Base-by-base conservation (phyloP, 2,797 vertebrate genomes). In the Aplochiton taeniatus region DNA sequence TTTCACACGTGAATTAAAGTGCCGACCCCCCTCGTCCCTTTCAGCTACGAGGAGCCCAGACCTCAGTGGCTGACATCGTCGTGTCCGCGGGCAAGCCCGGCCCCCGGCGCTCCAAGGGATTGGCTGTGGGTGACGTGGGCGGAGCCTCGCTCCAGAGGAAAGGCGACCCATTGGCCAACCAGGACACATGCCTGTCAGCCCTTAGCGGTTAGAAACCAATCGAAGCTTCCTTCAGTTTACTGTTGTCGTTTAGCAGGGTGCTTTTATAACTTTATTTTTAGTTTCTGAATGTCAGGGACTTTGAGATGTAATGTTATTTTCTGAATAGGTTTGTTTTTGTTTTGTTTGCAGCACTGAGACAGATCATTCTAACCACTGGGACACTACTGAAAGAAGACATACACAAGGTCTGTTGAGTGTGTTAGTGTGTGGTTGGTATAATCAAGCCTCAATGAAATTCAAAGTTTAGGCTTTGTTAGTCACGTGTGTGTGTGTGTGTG, bases 331-430 rank as follows among this genome's bases (percentile, higher is more conserved):
- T 31, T 31, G 31, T 31, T 31, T 31, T 11, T 8, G 52, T 19
- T 69, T 68, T 12, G 49, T 69, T 65, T 58, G 1, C 81, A 97
- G 95, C 88, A 0, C 84, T 96, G 47, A 92, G 92, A 65, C 87
- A 89, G 4, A 87, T 94, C 57, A 66, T 96, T 16, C 82, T 95
- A 66, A 90, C 87, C 58, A 92, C 92, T 8, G 95, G 96, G 0
- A 93, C 92, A 4, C 85, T 96, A 14, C 82, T 97, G 51, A 95
- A 95, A 79, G 95, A 95, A 11, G 94, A 95, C 11, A 81, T 92
- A 14, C 96, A 97, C 80, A 94, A 94, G 93, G 96, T 97, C 11
- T 31, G 31, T 31, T 2, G 31, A 19, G 45, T 14, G 17, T 43
- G 47, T 56, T 41, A 51, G 16, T 8, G 58, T 31, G 11, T 8